Conservation (phyloP, 2,888 invertebrate genomes). For the Xestia c-nigrum region DNA sequence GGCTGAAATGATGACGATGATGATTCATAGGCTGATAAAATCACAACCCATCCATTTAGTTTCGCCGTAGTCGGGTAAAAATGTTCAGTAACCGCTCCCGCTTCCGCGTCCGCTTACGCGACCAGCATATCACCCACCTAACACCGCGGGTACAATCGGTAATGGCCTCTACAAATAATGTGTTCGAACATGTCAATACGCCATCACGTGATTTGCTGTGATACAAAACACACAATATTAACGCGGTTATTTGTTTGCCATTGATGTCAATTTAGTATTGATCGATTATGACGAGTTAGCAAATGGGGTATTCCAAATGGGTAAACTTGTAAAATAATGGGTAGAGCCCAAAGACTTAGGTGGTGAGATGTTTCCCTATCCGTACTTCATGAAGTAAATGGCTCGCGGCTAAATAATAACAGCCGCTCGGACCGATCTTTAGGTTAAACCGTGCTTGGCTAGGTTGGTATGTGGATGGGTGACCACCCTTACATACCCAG, state of each 20-base stretch:
- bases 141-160: constrained; percentile 50
- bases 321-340: not conserved
- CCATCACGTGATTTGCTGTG: constrained; percentile 61
- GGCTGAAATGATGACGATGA: no score
- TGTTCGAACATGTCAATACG: constrained; percentile 54
- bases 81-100: not conserved
- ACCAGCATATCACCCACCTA: not conserved
- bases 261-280: constrained; percentile 31
- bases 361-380: not conserved
- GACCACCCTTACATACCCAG: no score
- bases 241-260: constrained; percentile 43
- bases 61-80: no score
- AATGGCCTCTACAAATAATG: constrained; percentile 66
- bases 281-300: constrained; percentile 20
- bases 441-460: no score
- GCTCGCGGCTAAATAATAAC: no score
- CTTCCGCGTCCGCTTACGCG: constrained; percentile 16
- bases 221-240: constrained; percentile 48
- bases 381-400: not conserved
- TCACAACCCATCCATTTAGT: no score
- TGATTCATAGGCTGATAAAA: no score
- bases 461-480: no score
- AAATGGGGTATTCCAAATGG: not conserved
- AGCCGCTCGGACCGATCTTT: no score
- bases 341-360: not conserved